Conservation (phyloP, 2,888 invertebrate species). For the Eueremaeus valkanovi region DNA sequence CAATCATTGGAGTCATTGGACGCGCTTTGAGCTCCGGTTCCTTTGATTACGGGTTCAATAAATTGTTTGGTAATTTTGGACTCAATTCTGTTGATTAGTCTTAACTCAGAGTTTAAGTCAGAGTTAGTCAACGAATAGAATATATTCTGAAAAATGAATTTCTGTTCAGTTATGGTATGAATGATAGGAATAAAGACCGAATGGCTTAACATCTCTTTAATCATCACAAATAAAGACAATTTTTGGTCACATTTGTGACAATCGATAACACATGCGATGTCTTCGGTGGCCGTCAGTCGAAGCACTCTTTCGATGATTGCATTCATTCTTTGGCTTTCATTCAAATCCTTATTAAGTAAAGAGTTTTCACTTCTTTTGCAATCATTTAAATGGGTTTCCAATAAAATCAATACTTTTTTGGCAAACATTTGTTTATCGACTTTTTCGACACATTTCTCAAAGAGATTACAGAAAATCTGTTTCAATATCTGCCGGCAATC, state of each 20-base stretch:
- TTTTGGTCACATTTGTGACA: neutral
- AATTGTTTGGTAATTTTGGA: neutral
- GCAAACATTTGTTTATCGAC: neutral
- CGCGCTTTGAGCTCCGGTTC: neutral
- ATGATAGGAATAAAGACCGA: slow-evolving; percentile 13
- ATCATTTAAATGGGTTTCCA: neutral
- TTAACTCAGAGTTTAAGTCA: neutral
- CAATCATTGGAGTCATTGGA: neutral
- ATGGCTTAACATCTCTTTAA: slow-evolving; percentile 9
- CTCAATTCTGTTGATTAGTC: neutral
- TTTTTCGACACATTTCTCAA: neutral
- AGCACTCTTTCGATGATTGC: neutral
- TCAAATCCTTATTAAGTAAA: neutral
- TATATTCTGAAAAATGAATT: slow-evolving; percentile 12
- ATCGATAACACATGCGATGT: neutral
- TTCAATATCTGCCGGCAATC: neutral
- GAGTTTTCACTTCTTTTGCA: neutral
- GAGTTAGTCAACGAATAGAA: neutral
- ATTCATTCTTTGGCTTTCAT: neutral
- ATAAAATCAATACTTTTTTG: neutral
- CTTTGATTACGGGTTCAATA: neutral
- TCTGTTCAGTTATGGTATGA: neutral
- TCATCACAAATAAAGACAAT: slow-evolving; percentile 12
- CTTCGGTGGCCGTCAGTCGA: slow-evolving; percentile 1
- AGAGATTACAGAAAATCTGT: neutral